Conservation (phyloP, 2,888 invertebrate species). For the Xestoiulus laeticollis region DNA sequence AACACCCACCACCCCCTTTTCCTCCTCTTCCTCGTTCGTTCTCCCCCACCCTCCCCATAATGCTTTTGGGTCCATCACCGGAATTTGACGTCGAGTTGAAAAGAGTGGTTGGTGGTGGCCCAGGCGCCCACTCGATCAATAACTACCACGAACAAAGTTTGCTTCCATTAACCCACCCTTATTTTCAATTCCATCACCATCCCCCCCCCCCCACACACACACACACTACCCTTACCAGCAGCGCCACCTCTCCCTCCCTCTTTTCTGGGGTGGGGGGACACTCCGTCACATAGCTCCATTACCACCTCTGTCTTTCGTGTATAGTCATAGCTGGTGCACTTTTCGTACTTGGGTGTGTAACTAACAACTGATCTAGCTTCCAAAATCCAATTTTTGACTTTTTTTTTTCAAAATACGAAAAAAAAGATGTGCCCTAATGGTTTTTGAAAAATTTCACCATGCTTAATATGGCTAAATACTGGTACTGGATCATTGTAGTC, state of each 20-base stretch:
- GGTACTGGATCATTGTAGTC: too few relatives aligned
- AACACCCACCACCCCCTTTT: not conserved
- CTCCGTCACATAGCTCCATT: too few relatives aligned
- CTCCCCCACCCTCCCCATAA: conserved; percentile 30
- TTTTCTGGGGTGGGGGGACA: not conserved
- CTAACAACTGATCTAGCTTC: too few relatives aligned
- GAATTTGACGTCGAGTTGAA: not conserved
- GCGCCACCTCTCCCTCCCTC: not conserved
- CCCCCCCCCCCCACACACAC: conserved; percentile 47
- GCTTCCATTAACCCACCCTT: too few relatives aligned
- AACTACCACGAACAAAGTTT: not conserved
- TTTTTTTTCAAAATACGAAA: too few relatives aligned
- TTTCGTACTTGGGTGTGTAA: too few relatives aligned
- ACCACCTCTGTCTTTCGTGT: too few relatives aligned
- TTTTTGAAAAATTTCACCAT: too few relatives aligned
- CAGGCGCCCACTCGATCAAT: conserved; percentile 45
- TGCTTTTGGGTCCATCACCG: conserved; percentile 51
- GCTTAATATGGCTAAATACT: too few relatives aligned
- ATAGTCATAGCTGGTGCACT: too few relatives aligned
- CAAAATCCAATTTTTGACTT: too few relatives aligned
- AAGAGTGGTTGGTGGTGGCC: not conserved
- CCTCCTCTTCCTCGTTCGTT: conserved; percentile 49
- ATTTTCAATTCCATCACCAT: conserved; percentile 44
- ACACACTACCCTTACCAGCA: not conserved
- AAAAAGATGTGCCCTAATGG: too few relatives aligned